A percentile compares a stretch with the other conserved stretches of the same genome.
phyloP scores from a whole-genome alignment of 2,113 vertebrate genomes.

The Neodontobutis hainanensis region DNA sequence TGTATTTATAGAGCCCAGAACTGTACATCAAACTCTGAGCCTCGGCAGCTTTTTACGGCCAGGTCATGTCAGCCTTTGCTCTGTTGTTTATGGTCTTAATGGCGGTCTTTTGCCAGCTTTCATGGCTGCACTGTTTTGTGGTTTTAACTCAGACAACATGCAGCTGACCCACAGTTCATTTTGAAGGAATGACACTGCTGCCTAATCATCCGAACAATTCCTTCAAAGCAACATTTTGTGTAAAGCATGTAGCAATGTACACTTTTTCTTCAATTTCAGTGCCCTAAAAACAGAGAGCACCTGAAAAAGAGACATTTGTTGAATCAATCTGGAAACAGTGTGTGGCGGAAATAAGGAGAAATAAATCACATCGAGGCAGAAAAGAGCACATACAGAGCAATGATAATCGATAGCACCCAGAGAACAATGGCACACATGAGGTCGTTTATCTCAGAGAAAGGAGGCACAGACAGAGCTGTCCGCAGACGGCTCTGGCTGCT shows the following conservation, averaged over 20 bases:
- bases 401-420: conserved; percentile 60
- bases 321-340: conserved; percentile 61
- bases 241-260: background rate
- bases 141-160: conserved; percentile 65
- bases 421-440: conserved; percentile 32
- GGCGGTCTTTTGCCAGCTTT: conserved; percentile 63
- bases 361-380: conserved; percentile 17
- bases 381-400: conserved; percentile 14
- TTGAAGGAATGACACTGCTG: conserved; percentile 35
- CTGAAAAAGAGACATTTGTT: conserved; percentile 47
- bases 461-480: conserved; percentile 40
- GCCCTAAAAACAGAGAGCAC: background rate
- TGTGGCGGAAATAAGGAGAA: conserved; percentile 41
- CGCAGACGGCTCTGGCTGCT: conserved; percentile 42
- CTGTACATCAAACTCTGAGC: conserved; percentile 71
- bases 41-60: conserved; percentile 59
- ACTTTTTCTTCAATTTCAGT: background rate
- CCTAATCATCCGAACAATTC: conserved; percentile 39
- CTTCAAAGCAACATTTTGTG: conserved; percentile 18
- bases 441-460: conserved; percentile 58
- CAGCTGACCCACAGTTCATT: conserved; percentile 38
- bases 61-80: conserved; percentile 55
- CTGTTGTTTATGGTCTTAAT: conserved; percentile 72
- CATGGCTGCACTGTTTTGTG: conserved; percentile 48
- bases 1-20: conserved; percentile 62